phyloP scores from a whole-genome alignment of 1,140 invertebrate species.

The Drosophila tropicalis region DNA sequence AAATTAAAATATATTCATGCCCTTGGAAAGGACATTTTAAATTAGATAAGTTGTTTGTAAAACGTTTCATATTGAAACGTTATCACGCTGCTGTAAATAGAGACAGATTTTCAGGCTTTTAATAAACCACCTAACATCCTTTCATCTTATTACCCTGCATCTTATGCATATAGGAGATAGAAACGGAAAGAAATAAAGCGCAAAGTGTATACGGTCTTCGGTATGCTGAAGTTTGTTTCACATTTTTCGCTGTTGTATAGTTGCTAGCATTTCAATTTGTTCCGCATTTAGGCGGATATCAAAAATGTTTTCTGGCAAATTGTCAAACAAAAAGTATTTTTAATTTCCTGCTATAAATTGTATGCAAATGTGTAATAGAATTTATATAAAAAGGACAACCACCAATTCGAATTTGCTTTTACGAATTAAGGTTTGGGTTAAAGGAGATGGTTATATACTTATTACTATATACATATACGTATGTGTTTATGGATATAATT shows the following conservation, averaged over 20 bases:
- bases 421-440: background rate
- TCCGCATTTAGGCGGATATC: slow-evolving; percentile 54
- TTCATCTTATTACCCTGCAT: too few relatives aligned
- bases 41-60: background rate
- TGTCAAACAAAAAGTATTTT: slow-evolving; percentile 79
- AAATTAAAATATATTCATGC: slow-evolving; percentile 12
- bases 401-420: slow-evolving; percentile 2
- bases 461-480: slow-evolving; percentile 7
- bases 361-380: slow-evolving; percentile 67
- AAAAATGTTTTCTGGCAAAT: slow-evolving; percentile 74
- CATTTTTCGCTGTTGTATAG: background rate
- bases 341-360: slow-evolving; percentile 78
- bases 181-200: too few relatives aligned
- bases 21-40: background rate
- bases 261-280: slow-evolving; percentile 51
- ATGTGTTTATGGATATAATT: background rate
- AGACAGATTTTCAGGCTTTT: too few relatives aligned
- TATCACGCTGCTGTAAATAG: too few relatives aligned
- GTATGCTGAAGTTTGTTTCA: background rate
- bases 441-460: background rate
- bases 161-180: too few relatives aligned
- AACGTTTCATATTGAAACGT: too few relatives aligned
- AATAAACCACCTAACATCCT: too few relatives aligned
- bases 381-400: slow-evolving; percentile 7
- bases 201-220: too few relatives aligned